Base-by-base conservation (phyloP, 1,140 invertebrate genomes). In the Scaptomyza graminum region DNA sequence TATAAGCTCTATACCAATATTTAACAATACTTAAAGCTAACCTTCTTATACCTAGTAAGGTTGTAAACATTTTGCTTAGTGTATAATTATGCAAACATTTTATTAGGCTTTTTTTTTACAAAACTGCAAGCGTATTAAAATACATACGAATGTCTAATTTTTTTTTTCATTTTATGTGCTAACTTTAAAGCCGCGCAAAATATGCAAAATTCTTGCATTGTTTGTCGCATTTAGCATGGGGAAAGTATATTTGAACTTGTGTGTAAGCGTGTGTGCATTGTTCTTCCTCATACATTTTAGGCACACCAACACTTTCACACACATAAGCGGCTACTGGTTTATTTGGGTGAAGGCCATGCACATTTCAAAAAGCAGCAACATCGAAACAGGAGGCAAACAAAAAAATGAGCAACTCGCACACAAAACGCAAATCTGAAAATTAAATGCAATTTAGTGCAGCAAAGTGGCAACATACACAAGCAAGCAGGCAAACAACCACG, bases 391-490 rank as follows among this genome's bases (percentile, higher is more conserved):
- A 51, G 46, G 39, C 34, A 52, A 61, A 49, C 28, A 28, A 31
- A 50, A 57, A 51, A 65, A 52, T 31, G 22, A 47, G 37, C 59
- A 34, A 43, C 34, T 39, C 11, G 56, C 12, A 56, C 57, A 80
- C 49, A 81, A 46, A 79, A 52, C 39, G 47, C 74, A 87, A 88
- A 87, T 87, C 83, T 87, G 74, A 72, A 79, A 85, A 87, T 85
- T 85, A 85, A 85, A 85, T 85, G 82, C 82, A 85, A 85, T 85
- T 85, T 85, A 85, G 83, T 85, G 78, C 82, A 79, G 79, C 82
- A 87, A 88, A 88, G 78, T 87, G 83, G 79, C 82, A 82, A 62
- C 80, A 62, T 50, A 56, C 78, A 85, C 44, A 66, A 54, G 73
- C 18, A 65, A 18, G 43, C 39, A 59, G 8, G 44, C 62, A 50